A percentile compares a stretch with the other conserved stretches of the same genome.
Conservation (phyloP, 2,113 vertebrate genomes). For the Python bivittatus region DNA sequence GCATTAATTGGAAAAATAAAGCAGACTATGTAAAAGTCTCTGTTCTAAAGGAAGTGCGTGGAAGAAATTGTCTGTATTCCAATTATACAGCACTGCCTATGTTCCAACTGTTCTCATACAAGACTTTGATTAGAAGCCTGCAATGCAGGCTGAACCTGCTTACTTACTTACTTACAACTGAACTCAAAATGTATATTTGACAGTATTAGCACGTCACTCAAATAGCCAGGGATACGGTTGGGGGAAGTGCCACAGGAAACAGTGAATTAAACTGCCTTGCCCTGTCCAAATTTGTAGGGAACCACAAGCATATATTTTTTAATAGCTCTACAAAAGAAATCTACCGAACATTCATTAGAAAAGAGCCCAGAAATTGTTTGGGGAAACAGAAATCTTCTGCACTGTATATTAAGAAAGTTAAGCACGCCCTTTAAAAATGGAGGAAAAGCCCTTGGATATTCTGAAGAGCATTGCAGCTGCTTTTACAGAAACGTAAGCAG, state of each 20-base stretch:
- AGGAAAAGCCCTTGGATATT: slow-evolving; percentile 10
- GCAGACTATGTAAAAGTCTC: background rate
- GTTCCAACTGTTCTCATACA: background rate
- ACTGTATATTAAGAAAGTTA: slow-evolving; percentile 16
- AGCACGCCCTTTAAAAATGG: slow-evolving; percentile 10
- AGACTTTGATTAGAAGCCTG: background rate
- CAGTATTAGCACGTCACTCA: background rate
- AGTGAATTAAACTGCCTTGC: background rate
- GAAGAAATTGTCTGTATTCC: background rate
- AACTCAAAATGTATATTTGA: background rate
- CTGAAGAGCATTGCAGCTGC: slow-evolving; percentile 33
- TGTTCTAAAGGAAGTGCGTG: background rate
- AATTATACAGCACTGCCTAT: background rate
- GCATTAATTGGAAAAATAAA: background rate
- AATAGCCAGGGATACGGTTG: background rate
- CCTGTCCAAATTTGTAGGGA: background rate
- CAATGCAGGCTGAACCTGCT: background rate
- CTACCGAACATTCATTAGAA: background rate
- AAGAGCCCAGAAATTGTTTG: background rate
- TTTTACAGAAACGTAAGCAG: slow-evolving; percentile 46
- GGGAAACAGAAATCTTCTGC: background rate
- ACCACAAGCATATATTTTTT: background rate
- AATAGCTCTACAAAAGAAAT: background rate
- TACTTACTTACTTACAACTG: background rate
- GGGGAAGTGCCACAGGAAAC: background rate